phyloP scores from a whole-genome alignment of 2,113 vertebrate genomes.

The Alligator sinensis region DNA sequence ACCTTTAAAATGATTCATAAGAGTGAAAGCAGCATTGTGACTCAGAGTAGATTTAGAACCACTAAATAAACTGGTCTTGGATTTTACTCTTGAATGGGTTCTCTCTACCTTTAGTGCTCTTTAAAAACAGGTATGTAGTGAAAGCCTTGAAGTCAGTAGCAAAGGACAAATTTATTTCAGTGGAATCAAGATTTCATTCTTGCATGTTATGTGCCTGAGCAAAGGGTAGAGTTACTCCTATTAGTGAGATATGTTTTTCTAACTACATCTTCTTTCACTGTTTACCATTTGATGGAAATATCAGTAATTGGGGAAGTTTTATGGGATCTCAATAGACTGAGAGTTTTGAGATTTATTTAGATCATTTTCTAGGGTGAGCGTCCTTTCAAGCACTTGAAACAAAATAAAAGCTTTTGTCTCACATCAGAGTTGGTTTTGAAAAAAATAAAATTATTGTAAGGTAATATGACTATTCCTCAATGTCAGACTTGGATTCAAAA shows the following conservation, averaged over 20 bases:
- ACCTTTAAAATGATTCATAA: background rate
- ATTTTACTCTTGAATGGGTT: background rate
- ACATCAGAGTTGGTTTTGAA: conserved; percentile 9
- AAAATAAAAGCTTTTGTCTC: background rate
- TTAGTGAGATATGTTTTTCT: background rate
- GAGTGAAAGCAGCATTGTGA: background rate
- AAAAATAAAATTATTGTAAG: conserved; percentile 14
- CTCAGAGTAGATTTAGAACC: background rate
- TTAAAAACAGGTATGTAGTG: background rate
- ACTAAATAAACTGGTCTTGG: background rate
- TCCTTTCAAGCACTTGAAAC: conserved; percentile 51
- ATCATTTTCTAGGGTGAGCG: conserved; percentile 1
- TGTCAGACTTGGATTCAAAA: background rate
- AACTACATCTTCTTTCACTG: background rate
- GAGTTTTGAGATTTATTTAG: background rate
- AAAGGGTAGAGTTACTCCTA: background rate
- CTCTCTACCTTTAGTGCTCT: background rate
- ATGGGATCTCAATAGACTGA: background rate
- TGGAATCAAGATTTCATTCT: background rate
- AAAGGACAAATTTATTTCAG: background rate
- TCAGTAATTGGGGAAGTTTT: conserved; percentile 4
- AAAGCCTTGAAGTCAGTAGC: background rate
- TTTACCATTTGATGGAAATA: conserved; percentile 23
- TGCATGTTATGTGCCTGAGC: background rate
- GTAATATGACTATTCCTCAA: conserved; percentile 11